A percentile compares a stretch with the other conserved stretches of the same genome.
Conservation (phyloP, 2,113 vertebrate genomes). For the Aleadryas rufinucha region DNA sequence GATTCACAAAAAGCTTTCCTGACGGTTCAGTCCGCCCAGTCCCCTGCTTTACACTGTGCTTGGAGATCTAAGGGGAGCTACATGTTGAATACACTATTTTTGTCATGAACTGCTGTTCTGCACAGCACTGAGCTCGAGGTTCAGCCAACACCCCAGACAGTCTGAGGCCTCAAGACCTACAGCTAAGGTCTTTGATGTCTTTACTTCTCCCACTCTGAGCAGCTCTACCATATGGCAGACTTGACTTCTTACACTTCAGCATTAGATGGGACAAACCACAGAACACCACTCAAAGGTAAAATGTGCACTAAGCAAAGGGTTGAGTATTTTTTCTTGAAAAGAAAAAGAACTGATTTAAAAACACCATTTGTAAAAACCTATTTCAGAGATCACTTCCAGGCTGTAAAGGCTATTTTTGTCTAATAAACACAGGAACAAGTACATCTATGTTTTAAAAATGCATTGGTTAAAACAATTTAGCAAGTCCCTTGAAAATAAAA, state of each 20-base stretch:
- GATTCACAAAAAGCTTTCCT: background rate
- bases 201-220: fast-evolving
- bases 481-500: background rate
- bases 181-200: background rate
- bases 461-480: background rate
- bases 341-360: background rate
- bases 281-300: background rate
- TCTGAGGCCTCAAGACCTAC: background rate
- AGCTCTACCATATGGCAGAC: background rate
- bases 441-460: background rate
- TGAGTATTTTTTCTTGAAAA: background rate
- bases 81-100: background rate
- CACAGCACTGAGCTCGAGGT: background rate
- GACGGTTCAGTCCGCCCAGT: background rate
- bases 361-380: background rate
- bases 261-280: background rate
- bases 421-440: background rate
- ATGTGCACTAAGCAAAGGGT: background rate
- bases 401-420: background rate
- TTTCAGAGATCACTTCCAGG: background rate
- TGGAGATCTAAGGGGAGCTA: background rate
- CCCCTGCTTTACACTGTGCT: background rate
- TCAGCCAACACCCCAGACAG: background rate
- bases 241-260: background rate
- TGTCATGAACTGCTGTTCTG: background rate